Evolutionary conservation across 1,140 invertebrate genomes (phyloP), one percentile per base, ranked within the genome.

Genomic region (Forficula auricularia): DNA sequence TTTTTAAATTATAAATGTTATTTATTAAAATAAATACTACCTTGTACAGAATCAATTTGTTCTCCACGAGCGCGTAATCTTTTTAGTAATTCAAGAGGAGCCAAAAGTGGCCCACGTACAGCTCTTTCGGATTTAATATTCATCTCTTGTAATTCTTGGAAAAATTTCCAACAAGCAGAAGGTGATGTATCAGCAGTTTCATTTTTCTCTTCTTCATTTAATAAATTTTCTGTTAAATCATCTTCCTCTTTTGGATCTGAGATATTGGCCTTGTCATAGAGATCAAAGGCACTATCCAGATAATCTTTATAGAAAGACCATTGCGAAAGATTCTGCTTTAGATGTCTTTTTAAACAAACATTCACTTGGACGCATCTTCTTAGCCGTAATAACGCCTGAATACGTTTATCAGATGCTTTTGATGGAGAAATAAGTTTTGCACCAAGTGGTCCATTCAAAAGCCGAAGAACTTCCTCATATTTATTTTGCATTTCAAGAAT

Each of bases 401-500:
- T 77, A 59, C 74, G 76, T 43, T 76, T 73, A 52, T 71, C 72
- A 3, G 73, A 60, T 7, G 74, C 66, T 18, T 72, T 72, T 14
- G 22, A 27, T 6, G 22, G 22, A 2, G 67, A 71, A 44, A 70
- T 68, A 40, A 73, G 52, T 50, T 72, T 72, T 9, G 69, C 54
- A 22, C 77, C 77, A 3, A 92, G 56, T 0, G 79, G 73, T 3
- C 83, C 75, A 37, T 81, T 74, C 7, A 95, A 60, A 40, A 94
- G 73, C 27, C 79, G 68, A 14, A 92, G 60, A 15, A 86, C 79
- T 52, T 87, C 81, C 46, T 81, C 71, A 62, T 74, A 79, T 58
- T 91, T 92, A 31, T 72, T 72, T 45, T 72, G 81, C 42, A 84
- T 66, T 54, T 91, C 81, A 33, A 96, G 63, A 43, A 96, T 85